Conservation (phyloP, 2,888 invertebrate genomes). For the Mesorhabditis spiculigera region DNA sequence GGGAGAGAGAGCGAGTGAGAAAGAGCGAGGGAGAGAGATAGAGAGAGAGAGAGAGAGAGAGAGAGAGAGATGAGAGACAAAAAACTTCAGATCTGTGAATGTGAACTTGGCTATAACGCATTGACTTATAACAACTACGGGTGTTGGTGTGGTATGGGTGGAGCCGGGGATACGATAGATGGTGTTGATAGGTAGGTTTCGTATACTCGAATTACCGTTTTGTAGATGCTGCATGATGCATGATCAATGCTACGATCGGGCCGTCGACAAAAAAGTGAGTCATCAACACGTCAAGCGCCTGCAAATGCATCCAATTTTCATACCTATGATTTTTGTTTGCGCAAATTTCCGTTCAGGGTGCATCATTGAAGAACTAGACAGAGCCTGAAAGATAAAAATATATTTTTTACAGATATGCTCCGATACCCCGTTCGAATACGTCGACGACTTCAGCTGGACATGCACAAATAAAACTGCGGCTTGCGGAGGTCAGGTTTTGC, state of each 20-base stretch:
- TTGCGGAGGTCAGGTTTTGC: slow-evolving; percentile 27
- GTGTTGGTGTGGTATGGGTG: slow-evolving; percentile 54
- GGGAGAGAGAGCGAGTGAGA: too few species aligned
- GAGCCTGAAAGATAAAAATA: not conserved
- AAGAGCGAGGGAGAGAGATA: too few species aligned
- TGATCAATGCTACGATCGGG: slow-evolving; percentile 55
- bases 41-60: too few species aligned
- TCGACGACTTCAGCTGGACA: slow-evolving; percentile 41
- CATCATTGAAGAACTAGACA: too few species aligned
- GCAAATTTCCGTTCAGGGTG: too few species aligned
- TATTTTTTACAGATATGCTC: slow-evolving; percentile 26
- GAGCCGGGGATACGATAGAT: slow-evolving; percentile 48
- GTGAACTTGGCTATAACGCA: not conserved
- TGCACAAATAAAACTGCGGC: slow-evolving; percentile 32
- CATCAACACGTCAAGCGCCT: not conserved
- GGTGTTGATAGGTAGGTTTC: slow-evolving; percentile 48
- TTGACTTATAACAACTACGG: slow-evolving; percentile 54
- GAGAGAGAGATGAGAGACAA: too few species aligned
- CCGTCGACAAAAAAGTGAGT: slow-evolving; percentile 34
- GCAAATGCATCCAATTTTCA: too few species aligned
- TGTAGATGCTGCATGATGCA: slow-evolving; percentile 53
- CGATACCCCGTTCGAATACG: slow-evolving; percentile 48
- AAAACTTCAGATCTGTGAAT: not conserved
- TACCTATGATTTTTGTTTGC: not conserved
- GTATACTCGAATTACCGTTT: not conserved